Evolutionary conservation across 1,140 invertebrate species (phyloP).

Genomic region (Rhagoletis pomonella): DNA sequence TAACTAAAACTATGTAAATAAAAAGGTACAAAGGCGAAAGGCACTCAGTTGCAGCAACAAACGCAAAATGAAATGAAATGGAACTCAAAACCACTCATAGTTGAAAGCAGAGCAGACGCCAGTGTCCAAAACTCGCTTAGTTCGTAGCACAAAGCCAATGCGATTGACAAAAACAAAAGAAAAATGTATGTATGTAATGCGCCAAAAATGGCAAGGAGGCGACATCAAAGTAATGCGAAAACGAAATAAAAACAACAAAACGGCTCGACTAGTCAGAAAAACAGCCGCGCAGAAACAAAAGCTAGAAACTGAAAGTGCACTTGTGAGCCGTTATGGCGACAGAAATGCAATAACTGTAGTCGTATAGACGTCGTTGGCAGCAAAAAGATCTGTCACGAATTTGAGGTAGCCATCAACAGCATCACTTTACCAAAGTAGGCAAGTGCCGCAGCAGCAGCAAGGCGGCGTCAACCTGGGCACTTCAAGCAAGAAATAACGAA

Average conservation of each 20-base stretch:
- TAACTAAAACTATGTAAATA: neutral
- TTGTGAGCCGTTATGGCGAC: neutral
- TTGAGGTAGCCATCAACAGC: neutral
- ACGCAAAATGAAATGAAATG: neutral
- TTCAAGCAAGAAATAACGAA: neutral
- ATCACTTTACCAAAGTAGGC: neutral
- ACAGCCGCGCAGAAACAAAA: neutral
- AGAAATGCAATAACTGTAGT: neutral
- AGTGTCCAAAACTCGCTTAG: neutral
- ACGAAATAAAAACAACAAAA: too few relatives aligned
- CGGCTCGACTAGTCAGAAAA: too few relatives aligned
- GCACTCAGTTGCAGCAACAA: neutral
- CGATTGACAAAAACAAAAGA: neutral
- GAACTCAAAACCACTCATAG: neutral
- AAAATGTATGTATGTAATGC: neutral
- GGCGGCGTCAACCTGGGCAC: neutral
- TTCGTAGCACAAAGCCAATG: neutral
- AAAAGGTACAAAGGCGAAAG: too few relatives aligned
- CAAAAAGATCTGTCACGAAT: neutral
- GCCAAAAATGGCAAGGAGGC: neutral
- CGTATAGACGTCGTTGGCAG: neutral
- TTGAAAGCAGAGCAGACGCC: neutral
- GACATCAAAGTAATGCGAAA: neutral
- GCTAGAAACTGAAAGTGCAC: neutral
- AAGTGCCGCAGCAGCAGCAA: neutral